These are phyloP conservation scores for Galaxea fascicularis DNA, from an alignment of 92 coral and sea anemone genomes.

Conservation along the genomic window DNA sequence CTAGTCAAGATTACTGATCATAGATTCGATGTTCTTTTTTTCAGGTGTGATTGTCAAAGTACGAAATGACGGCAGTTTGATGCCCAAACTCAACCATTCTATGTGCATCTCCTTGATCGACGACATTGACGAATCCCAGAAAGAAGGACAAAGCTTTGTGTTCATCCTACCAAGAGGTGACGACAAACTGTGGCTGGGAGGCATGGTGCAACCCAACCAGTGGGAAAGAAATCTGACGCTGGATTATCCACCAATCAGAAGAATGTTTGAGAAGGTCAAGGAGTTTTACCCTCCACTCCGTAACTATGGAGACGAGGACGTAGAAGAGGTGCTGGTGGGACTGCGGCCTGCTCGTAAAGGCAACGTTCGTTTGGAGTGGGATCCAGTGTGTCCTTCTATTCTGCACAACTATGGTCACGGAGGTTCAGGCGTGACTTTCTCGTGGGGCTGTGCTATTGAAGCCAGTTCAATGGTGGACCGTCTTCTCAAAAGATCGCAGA, in stretches of 20 bases:
- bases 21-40: background rate
- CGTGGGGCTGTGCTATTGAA: conserved; percentile 76
- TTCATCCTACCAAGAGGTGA: conserved; percentile 53
- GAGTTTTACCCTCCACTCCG: conserved; percentile 58
- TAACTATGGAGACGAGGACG: conserved; percentile 48
- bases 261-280: conserved; percentile 51
- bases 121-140: conserved; percentile 49
- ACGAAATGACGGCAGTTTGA: conserved; percentile 42
- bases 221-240: conserved; percentile 48
- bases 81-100: conserved; percentile 52
- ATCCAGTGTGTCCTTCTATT: conserved; percentile 54
- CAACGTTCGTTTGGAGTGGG: conserved; percentile 61
- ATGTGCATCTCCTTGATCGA: conserved; percentile 46
- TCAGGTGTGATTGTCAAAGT: conserved; percentile 39
- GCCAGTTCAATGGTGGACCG: conserved; percentile 53
- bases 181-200: conserved; percentile 51
- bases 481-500: conserved; percentile 32
- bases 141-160: conserved; percentile 51
- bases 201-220: conserved; percentile 50
- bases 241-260: conserved; percentile 53
- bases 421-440: conserved; percentile 62
- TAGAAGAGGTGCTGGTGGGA: conserved; percentile 46
- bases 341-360: conserved; percentile 58
- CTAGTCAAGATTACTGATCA: background rate
- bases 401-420: conserved; percentile 77